These are phyloP conservation scores for Myotis yumanensis DNA, from an alignment of 2,113 vertebrate genomes.

Conservation along the genomic window DNA sequence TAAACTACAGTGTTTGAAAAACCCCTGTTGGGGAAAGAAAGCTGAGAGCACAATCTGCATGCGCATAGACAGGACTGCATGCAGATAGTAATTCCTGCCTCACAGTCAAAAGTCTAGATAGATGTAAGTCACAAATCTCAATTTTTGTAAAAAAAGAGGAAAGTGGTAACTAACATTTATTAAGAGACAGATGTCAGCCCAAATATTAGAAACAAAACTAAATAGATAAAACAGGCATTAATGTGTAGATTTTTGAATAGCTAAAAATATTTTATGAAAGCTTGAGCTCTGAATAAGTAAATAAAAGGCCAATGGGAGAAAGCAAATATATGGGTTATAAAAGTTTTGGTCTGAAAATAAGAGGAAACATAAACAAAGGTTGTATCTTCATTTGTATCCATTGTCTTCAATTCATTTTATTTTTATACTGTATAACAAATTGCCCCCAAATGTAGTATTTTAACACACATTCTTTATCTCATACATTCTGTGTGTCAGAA, in stretches of 20 bases:
- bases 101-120: not conserved
- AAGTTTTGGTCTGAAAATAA: constrained; percentile 2
- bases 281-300: not conserved
- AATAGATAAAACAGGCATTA: not conserved
- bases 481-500: not conserved
- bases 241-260: not conserved
- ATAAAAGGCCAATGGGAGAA: not conserved
- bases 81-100: not conserved
- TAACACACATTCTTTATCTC: not conserved
- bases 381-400: not conserved
- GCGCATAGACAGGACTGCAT: not conserved
- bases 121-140: not conserved
- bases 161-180: not conserved
- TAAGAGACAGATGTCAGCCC: not conserved
- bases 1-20: not conserved
- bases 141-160: not conserved
- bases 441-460: not conserved
- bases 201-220: not conserved
- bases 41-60: not conserved
- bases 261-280: not conserved
- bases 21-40: not conserved
- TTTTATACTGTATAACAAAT: not conserved
- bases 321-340: not conserved
- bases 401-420: not conserved
- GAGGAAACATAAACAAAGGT: not conserved